Base-by-base conservation (phyloP, 2,113 vertebrate genomes). In the Prolemur simus region DNA sequence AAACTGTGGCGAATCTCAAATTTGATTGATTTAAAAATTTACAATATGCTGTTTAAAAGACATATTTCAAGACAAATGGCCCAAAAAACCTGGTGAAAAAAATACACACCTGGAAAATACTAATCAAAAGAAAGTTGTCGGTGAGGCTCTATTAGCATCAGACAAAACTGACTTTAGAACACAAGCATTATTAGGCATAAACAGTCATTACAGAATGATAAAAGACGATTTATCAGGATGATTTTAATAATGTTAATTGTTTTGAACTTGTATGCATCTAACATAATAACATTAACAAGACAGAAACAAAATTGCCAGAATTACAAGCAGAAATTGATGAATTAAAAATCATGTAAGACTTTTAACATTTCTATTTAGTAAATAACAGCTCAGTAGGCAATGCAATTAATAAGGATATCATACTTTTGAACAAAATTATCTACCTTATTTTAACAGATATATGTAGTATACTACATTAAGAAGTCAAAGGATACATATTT, bases 281-380 rank as follows among this genome's bases (percentile, higher is more conserved):
- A 39, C 58, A 23, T n/a, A 93, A 52, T 84, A 37, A 34, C 27
- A 73, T 52, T 42, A 74, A 56, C 54, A 56, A 56, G 54, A 56
- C 54, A 56, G 20, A 34, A 89, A 91, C 39, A 82, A 91, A 76
- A 91, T 63, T 76, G 8, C 5, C 71, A 90, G 37, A 66, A 64
- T 84, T 95, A 68, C 15, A 76, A 87, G 21, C 73, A 64, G 23
- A 94, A 94, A 87, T 76, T 87, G 82, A 90, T 94, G 45, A 94
- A 76, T 76, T 83, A 10, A 91, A 87, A 94, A 60, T 76, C 34
- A 69, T 29, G 15, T 84, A 15, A 63, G 68, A 77, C 56, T 76
- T 47, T 60, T 94, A 66, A 68, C 81, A 45, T 64, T 87, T 37
- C n/a, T 58, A 11, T 94, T 85, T 90, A 71, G 58, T 74, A 91